A percentile compares a stretch with the other conserved stretches of the same genome.
Evolutionary conservation across 1,140 invertebrate genomes (phyloP).

Genomic region (Eumaeus atala): DNA sequence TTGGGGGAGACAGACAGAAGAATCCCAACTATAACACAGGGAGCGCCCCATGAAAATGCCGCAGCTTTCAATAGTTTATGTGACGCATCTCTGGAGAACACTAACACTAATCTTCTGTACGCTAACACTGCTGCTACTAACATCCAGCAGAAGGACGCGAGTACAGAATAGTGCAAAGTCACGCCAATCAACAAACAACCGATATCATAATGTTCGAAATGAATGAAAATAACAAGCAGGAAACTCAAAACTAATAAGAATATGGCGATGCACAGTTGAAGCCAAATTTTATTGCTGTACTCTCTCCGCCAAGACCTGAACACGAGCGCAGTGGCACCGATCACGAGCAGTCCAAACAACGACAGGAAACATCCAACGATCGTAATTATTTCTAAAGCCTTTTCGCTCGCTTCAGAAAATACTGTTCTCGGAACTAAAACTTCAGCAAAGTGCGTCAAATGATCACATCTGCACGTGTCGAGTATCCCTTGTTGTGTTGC

Average conservation of each 20-base stretch:
- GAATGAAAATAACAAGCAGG: slow-evolving; percentile 44
- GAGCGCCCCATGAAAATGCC: slow-evolving; percentile 62
- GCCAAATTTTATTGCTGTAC: slow-evolving; percentile 71
- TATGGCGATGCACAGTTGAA: slow-evolving; percentile 65
- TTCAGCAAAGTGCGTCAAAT: slow-evolving; percentile 73
- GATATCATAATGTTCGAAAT: slow-evolving; percentile 42
- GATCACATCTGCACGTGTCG: slow-evolving; percentile 66
- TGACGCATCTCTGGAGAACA: slow-evolving; percentile 63
- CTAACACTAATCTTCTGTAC: slow-evolving; percentile 62
- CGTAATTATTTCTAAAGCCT: slow-evolving; percentile 51
- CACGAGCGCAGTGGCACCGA: slow-evolving; percentile 57
- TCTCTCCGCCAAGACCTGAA: slow-evolving; percentile 69
- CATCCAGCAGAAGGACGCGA: slow-evolving; percentile 74
- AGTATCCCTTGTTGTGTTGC: slow-evolving; percentile 34
- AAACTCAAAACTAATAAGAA: slow-evolving; percentile 54
- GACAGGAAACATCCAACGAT: slow-evolving; percentile 63
- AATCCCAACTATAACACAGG: slow-evolving; percentile 53
- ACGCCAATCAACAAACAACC: slow-evolving; percentile 61
- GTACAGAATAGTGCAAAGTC: slow-evolving; percentile 61
- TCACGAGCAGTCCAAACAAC: slow-evolving; percentile 57
- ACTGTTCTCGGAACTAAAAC: slow-evolving; percentile 48
- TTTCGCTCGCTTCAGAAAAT: slow-evolving; percentile 46
- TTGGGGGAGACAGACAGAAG: slow-evolving; percentile 53
- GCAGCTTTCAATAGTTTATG: slow-evolving; percentile 66
- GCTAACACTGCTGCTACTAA: slow-evolving; percentile 68